These are phyloP conservation scores for Bombylius discolor DNA, from an alignment of 2,888 invertebrate species.

Conservation along the genomic window DNA sequence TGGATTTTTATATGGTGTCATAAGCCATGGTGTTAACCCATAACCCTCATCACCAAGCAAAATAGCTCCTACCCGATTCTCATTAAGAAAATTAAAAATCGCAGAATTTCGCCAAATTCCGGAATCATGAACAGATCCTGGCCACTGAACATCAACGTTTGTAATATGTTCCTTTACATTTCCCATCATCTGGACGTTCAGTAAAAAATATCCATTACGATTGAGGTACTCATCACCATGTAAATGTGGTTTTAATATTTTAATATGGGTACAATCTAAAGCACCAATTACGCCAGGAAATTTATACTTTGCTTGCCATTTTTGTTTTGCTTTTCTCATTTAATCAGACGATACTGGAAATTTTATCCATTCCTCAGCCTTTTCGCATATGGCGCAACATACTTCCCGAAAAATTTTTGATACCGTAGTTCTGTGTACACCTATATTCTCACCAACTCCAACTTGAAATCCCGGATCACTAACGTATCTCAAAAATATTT, in stretches of 20 bases:
- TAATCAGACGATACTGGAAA: too few species aligned
- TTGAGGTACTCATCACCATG: not conserved
- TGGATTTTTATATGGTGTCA: constrained; percentile 2
- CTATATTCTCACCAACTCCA: too few species aligned
- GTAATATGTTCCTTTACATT: not conserved
- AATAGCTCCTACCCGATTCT: not conserved
- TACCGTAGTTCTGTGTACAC: too few species aligned
- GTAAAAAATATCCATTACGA: not conserved
- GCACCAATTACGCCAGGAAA: too few species aligned
- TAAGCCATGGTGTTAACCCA: not conserved
- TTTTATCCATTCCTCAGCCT: too few species aligned
- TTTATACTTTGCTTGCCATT: too few species aligned
- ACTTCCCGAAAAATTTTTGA: too few species aligned
- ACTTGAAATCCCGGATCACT: too few species aligned
- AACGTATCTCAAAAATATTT: too few species aligned
- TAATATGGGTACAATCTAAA: not conserved
- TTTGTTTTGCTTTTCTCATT: too few species aligned
- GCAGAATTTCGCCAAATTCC: not conserved
- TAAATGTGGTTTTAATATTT: not conserved
- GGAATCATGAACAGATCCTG: constrained; percentile 3
- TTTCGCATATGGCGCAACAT: too few species aligned
- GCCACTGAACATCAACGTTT: not conserved
- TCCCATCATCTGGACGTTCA: not conserved
- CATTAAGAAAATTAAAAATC: not conserved
- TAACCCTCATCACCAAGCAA: not conserved